Base-by-base conservation (phyloP, 2,888 invertebrate species). In the Macrosiphum euphorbiae region DNA sequence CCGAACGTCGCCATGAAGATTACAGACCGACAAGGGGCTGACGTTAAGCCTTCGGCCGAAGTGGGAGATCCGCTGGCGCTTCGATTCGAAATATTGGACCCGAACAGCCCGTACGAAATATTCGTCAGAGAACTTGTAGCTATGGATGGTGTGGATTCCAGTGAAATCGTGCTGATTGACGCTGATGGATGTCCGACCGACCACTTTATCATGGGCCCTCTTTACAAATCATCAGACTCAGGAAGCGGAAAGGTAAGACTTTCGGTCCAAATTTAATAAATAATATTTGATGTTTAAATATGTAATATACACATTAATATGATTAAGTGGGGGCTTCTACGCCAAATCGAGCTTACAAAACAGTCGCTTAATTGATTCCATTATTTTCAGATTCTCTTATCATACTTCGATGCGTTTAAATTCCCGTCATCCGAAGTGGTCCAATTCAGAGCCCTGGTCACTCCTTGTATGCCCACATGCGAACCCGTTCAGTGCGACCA, bases 1-100 rank as follows among this genome's bases (percentile, higher is more conserved):
- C 99, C 99, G 94, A 99, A 98, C 96, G 98, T 99, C 94, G 98
- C 98, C 78, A 99, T 99, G 99, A 98, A 98, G 96, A 98, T 98
- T 95, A 98, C 98, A 47, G 98, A 98, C 95, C 97, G 98, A 95
- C 97, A 97, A 95, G 98, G 98, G 94, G 97, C 97, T 95, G 98
- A 98, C 95, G 97, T 98, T 95, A 97, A 98, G 96, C 97, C 97
- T 61, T 97, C 98, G 1, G 98, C 98, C 95, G 98, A 98, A 96
- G 98, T 99, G 94, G 99, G 99, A 95, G 99, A 99, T 96, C 98
- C 98, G 52, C 96, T 99, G 96, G 98, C 98, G 67, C 97, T 99
- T 94, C 97, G 98, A 95, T 99, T 99, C 96, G 98, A 98, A 96
- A 98, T 99, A 95, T 97, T 98, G 96, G 98, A 99, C 96, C 98